These are phyloP conservation scores for Nannoperca obscura DNA, from an alignment of 2,797 vertebrate species.

Conservation along the genomic window DNA sequence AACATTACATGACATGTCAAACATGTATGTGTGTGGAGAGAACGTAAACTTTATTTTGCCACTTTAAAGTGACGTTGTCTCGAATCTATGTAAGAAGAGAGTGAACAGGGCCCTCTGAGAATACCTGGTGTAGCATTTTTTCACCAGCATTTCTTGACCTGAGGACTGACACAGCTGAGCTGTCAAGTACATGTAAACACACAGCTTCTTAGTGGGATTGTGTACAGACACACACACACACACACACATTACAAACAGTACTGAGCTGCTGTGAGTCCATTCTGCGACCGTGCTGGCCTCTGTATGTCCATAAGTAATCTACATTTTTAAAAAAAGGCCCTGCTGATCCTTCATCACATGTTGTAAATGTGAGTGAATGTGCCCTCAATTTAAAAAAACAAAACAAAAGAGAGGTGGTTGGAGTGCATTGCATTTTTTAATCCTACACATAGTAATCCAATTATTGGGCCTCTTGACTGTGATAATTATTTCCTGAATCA, in stretches of 20 bases:
- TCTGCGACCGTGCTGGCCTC: background rate
- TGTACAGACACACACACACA: conserved; percentile 1
- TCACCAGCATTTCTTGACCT: conserved; percentile 10
- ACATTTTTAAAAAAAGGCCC: background rate
- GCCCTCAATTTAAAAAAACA: background rate
- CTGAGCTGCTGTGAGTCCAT: conserved; percentile 1
- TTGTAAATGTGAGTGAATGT: background rate
- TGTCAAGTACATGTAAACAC: conserved; percentile 28
- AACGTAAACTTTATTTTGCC: background rate
- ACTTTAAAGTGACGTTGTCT: too few relatives aligned
- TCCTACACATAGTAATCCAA: background rate
- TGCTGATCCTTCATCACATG: background rate
- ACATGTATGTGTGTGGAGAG: background rate
- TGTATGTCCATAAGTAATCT: background rate
- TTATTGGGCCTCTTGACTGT: background rate
- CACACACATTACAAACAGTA: background rate
- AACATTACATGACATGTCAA: background rate
- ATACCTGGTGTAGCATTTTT: background rate
- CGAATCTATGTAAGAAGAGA: background rate
- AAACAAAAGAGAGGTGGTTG: too few relatives aligned
- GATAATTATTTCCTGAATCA: background rate
- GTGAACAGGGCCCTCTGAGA: background rate
- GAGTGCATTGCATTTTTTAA: background rate
- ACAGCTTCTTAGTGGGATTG: background rate
- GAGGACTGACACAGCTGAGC: conserved; percentile 19